Evolutionary conservation across 1,140 invertebrate species (phyloP).

Genomic region (Aphelinus atriplicis): DNA sequence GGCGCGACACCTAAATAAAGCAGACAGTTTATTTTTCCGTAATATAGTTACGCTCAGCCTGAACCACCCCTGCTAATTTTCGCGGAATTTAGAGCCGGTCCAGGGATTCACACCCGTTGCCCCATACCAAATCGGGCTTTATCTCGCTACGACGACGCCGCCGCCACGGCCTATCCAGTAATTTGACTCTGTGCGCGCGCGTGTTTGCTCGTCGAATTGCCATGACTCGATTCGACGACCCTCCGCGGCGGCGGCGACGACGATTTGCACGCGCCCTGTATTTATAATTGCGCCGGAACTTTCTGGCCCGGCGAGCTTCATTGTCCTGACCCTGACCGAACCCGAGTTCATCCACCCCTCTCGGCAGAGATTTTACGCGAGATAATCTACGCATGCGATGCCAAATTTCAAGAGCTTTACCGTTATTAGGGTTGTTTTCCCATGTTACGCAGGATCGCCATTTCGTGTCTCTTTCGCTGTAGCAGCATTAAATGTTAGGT

Average conservation of each 20-base stretch:
- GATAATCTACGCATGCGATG: too few species aligned
- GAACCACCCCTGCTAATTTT: slow-evolving; percentile 2
- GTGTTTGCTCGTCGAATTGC: slow-evolving; percentile 1
- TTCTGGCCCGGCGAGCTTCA: not conserved
- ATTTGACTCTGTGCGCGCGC: not conserved
- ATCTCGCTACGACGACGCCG: not conserved
- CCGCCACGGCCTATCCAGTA: not conserved
- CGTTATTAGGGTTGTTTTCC: too few species aligned
- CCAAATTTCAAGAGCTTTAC: too few species aligned
- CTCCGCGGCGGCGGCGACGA: too few species aligned
- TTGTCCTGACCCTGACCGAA: not conserved
- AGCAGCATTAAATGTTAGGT: too few species aligned
- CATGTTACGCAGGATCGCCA: too few species aligned
- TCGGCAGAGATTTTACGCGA: not conserved
- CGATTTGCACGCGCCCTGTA: too few species aligned
- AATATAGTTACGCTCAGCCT: not conserved
- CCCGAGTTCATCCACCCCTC: not conserved
- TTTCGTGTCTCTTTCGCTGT: too few species aligned
- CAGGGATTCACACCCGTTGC: too few species aligned
- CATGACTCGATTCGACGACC: too few species aligned
- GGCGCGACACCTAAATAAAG: too few species aligned
- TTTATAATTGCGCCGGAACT: too few species aligned
- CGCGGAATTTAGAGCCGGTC: not conserved
- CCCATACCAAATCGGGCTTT: not conserved
- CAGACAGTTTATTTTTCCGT: not conserved